phyloP scores from a whole-genome alignment of 2,797 vertebrate genomes.

The Acomys russatus region DNA sequence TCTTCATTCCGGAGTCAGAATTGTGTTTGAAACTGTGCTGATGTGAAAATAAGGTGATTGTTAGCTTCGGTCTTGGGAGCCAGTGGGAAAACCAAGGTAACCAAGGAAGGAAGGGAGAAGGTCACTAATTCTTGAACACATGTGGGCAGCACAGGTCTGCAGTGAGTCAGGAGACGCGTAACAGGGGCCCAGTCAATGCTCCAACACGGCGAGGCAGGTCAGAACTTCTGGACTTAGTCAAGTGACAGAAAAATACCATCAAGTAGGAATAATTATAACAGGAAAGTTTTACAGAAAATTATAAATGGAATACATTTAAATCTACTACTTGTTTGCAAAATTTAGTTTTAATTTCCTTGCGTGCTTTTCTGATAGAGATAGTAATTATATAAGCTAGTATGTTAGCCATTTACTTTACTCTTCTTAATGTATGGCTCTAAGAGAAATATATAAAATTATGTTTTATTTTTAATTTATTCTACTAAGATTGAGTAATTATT shows the following conservation, averaged over 20 bases:
- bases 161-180: not conserved
- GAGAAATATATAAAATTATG: not conserved
- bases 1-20: not conserved
- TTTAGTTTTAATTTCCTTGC: conserved; percentile 51
- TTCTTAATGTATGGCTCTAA: not conserved
- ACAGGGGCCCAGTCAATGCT: too few relatives aligned
- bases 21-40: not conserved
- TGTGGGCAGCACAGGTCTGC: not conserved
- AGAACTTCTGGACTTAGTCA: not conserved
- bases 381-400: not conserved
- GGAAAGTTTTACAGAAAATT: conserved; percentile 25
- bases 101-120: not conserved
- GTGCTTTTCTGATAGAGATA: conserved; percentile 29
- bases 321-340: not conserved
- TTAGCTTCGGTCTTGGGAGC: not conserved
- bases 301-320: conserved; percentile 11
- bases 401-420: not conserved
- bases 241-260: not conserved
- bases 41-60: not conserved
- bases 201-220: not conserved
- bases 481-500: not conserved
- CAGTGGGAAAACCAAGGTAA: not conserved
- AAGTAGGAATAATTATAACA: not conserved
- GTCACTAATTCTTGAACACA: not conserved
- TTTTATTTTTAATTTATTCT: conserved; percentile 16